Evolutionary conservation across 2,797 vertebrate species (phyloP).

Genomic region (Pristis pectinata): DNA sequence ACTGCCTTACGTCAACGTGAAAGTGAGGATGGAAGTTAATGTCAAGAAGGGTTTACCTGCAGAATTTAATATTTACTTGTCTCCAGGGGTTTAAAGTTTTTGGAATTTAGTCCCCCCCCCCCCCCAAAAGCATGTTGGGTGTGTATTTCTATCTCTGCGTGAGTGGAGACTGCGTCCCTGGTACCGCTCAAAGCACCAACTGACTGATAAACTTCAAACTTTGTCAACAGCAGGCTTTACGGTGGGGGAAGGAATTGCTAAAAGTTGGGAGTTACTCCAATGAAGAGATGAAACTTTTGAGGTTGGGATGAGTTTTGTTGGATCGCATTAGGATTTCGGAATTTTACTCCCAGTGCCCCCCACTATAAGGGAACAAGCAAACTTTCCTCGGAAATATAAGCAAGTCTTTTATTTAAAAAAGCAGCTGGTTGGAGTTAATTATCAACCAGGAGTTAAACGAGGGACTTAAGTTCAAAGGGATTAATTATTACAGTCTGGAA

Average conservation of each 20-base stretch:
- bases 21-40: neutral
- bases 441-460: neutral
- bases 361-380: neutral
- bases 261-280: neutral
- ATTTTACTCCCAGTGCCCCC: neutral
- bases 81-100: neutral
- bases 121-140: neutral
- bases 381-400: neutral
- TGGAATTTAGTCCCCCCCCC: neutral
- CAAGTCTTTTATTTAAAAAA: neutral
- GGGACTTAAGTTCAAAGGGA: slow-evolving; percentile 8
- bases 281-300: slow-evolving; percentile 22
- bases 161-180: neutral
- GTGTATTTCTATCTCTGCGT: neutral
- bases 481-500: neutral
- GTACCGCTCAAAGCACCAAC: neutral
- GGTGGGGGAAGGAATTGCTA: neutral
- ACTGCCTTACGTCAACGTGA: neutral
- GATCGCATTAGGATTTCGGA: neutral
- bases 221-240: neutral
- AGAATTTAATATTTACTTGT: neutral
- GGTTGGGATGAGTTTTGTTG: too few relatives aligned
- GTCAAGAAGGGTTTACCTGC: neutral
- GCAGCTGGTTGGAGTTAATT: neutral
- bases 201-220: neutral